Base-by-base conservation (phyloP, 1,140 invertebrate genomes). In the Aphaenogaster rudis region DNA sequence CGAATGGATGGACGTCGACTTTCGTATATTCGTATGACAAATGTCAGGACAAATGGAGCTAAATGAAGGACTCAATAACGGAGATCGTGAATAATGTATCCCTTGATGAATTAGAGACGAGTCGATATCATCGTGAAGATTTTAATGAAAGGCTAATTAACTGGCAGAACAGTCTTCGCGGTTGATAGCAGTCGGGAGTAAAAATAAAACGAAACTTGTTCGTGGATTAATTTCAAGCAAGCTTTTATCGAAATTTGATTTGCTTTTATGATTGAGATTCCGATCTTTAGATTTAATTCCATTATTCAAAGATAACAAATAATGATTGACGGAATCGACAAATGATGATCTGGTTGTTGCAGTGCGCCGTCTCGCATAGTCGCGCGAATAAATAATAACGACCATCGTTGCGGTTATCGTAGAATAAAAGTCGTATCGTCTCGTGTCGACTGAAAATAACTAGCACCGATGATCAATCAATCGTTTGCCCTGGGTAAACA, bases 371-470 rank as follows among this genome's bases (percentile, higher is more conserved):
- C 1, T 21, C 11, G n/a, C 11, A 71, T 45, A 17, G n/a, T 48
- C 15, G 28, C 17, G 11, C 36, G 15, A 71, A 71, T 59, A 45
- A 71, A 81, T 81, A 71, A 81, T 71, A 59, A 71, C 15, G 6
- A 17, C 17, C 50, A 13, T 36, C 42, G 17, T 63, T 57, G 69
- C 45, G 69, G 39, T 74, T 69, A 72, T 72, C 15, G 39, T 36
- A 36, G 50, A 72, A 82, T 74, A 82, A 82, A 82, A 82, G 17
- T 61, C 42, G 28, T 48, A 74, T 61, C 63, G 36, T 69, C 63
- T 57, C 80, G 36, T 81, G 69, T 84, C 80, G 52, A 84, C 69
- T 74, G 69, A 84, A 84, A 84, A 84, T 84, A 84, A 84, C 69
- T 76, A 84, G 80, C 80, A 33, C 33, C 66, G 67, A 82, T 76